These are phyloP conservation scores for Mycalesis mineus DNA, from an alignment of 2,888 invertebrate genomes.

Conservation along the genomic window DNA sequence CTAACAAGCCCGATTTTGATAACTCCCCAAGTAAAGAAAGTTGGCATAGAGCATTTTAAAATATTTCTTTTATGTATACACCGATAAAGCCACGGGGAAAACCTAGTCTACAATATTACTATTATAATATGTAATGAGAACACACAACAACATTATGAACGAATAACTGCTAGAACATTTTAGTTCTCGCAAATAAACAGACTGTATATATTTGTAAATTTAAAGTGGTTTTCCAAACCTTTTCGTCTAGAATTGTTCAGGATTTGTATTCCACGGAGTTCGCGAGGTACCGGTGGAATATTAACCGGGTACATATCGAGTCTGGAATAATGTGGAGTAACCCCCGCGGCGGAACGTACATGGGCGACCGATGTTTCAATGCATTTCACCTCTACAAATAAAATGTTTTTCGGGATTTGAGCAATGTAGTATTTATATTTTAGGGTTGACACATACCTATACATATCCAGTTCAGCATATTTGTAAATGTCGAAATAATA, in stretches of 20 bases:
- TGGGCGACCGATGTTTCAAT: conserved; percentile 4
- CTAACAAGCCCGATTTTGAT: no score
- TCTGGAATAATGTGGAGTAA: conserved; percentile 4
- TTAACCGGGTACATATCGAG: conserved; percentile 11
- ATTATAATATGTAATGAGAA: no score
- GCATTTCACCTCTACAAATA: not conserved
- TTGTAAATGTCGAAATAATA: no score
- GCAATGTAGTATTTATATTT: not conserved
- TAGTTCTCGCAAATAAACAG: not conserved
- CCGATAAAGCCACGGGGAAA: no score
- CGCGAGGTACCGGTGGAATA: conserved; percentile 8
- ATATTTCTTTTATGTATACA: no score
- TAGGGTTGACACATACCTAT: no score
- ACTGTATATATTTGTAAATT: not conserved
- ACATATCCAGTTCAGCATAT: no score
- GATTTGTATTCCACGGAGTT: conserved; percentile 9
- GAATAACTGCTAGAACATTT: not conserved
- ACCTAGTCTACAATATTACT: no score
- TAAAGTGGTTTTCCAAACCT: conserved; percentile 6
- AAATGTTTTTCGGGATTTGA: conserved; percentile 2
- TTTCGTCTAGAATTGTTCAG: conserved; percentile 7
- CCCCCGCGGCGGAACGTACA: not conserved
- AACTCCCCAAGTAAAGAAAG: no score
- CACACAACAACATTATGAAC: no score
- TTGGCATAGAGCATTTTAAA: no score